Base-by-base conservation (phyloP, 92 coral and sea anemone genomes). In the Porites cylindrica region DNA sequence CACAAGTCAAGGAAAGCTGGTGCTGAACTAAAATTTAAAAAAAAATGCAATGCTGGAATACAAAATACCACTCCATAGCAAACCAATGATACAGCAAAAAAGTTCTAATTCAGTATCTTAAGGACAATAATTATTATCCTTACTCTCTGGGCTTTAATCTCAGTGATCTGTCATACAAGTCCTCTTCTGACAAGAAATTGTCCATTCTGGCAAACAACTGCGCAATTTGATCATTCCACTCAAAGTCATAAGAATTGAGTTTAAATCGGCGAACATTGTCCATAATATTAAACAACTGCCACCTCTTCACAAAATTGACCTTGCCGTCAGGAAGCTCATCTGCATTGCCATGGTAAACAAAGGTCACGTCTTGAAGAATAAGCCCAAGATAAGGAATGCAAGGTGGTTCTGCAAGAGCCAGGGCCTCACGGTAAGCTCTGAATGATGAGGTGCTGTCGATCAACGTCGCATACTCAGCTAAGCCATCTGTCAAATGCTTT, bases 261-360 rank as follows among this genome's bases (percentile, higher is more conserved):
- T 96, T 92, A 88, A 97, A 97, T 78, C 96, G 92, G 54, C 96
- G 92, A 53, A 97, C 93, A 76, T 91, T 94, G 85, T 97, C 98
- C 90, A 97, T 75, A 82, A 97, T 97, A 71, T 97, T 96, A 72
- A 97, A 97, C 32, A 97, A 91, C 71, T 96, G 99, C 99, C 99
- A 95, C 79, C 99, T 85, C 86, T 97, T 97, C 82, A 95, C 95
- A 89, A 97, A 97, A 91, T 97, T 97, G 78, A 97, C 99, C 85
- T 97, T 97, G 77, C 99, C 99, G 91, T 95, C 99, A 16, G 99
- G 98, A 68, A 97, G 92, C 71, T 97, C 99, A 82, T 97, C 98
- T 1, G 85, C 93, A 83, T 97, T 97, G 10, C 99, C 99, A 90
- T 93, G 93, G 88, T 92, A 97, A 77, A 96, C 96, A 80, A 97